These are phyloP conservation scores for Cygnus buccinator DNA, from an alignment of 2,113 vertebrate genomes.

Conservation along the genomic window DNA sequence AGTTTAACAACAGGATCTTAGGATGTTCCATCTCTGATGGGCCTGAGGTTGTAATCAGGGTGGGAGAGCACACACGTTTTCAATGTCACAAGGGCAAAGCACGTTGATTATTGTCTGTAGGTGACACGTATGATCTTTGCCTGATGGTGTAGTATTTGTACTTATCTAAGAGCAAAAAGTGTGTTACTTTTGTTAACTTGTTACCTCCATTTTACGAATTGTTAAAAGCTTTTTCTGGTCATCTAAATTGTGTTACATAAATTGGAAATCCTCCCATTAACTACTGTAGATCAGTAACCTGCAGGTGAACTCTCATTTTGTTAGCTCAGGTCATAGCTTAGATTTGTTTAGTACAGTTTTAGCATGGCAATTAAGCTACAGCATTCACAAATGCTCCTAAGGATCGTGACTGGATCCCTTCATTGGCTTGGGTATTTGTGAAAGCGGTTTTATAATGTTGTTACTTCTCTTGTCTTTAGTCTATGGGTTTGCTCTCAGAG, in stretches of 20 bases:
- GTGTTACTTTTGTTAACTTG: not conserved
- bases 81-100: not conserved
- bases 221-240: not conserved
- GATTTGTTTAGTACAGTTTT: not conserved
- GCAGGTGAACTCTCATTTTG: not conserved
- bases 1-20: not conserved
- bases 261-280: not conserved
- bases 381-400: not conserved
- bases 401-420: not conserved
- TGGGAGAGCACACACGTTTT: not conserved
- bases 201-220: not conserved
- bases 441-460: not conserved
- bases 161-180: not conserved
- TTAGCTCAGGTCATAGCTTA: not conserved
- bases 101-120: not conserved
- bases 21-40: not conserved
- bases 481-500: accelerated
- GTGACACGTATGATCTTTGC: not conserved
- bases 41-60: not conserved
- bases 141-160: not conserved
- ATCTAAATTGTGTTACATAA: not conserved
- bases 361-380: not conserved
- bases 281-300: not conserved
- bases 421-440: not conserved
- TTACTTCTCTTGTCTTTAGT: not conserved